A percentile compares a stretch with the other conserved stretches of the same genome.
These are phyloP conservation scores for Pardalotus punctatus DNA, from an alignment of 2,113 vertebrate genomes.

Conservation along the genomic window DNA sequence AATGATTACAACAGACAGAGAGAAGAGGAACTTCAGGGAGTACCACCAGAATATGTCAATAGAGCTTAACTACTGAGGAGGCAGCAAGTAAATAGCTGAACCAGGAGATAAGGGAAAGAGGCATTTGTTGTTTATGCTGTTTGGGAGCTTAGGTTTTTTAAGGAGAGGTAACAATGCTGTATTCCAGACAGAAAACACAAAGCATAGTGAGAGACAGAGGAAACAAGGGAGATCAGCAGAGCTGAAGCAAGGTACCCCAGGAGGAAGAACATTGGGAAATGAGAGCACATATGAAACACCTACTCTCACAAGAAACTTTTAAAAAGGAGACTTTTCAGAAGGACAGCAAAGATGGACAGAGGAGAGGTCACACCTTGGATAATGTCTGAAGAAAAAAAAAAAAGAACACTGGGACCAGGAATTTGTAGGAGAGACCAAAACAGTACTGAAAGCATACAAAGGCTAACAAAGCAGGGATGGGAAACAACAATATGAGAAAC, in stretches of 20 bases:
- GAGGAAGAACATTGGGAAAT: background rate
- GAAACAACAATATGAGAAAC: background rate
- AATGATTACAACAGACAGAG: background rate
- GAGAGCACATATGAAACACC: background rate
- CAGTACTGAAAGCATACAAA: background rate
- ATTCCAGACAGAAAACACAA: background rate
- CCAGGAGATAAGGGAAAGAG: background rate
- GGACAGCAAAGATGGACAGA: background rate
- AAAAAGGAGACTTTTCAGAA: background rate
- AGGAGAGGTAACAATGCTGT: background rate
- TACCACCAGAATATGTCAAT: background rate
- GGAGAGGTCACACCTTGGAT: background rate
- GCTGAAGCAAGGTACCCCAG: fast-evolving
- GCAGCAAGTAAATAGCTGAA: background rate
- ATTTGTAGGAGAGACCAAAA: background rate
- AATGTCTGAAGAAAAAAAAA: background rate
- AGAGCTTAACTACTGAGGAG: background rate
- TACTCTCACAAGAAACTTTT: background rate
- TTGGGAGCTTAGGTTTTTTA: background rate
- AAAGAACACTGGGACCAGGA: background rate
- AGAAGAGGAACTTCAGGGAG: background rate
- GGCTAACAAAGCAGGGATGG: background rate
- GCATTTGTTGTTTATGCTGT: background rate
- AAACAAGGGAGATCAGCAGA: background rate
- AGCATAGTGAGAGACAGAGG: background rate